These are phyloP conservation scores for Coracias cyanogaster DNA, from an alignment of 2,797 vertebrate genomes.

Conservation along the genomic window DNA sequence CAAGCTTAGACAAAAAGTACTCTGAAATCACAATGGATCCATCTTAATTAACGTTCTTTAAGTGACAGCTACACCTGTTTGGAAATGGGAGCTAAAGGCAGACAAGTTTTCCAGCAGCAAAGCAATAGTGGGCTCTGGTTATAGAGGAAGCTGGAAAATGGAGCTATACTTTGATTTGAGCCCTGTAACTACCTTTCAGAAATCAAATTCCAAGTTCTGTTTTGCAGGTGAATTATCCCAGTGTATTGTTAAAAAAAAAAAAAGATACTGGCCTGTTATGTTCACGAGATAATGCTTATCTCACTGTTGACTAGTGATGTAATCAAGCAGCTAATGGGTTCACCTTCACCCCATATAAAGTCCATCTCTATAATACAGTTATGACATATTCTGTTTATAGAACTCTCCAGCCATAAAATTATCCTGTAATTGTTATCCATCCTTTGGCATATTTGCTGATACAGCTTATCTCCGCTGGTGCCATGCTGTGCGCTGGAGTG, in stretches of 20 bases:
- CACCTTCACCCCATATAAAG: conserved; percentile 42
- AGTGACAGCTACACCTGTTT: conserved; percentile 65
- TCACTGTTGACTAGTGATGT: conserved; percentile 45
- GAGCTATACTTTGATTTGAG: not conserved
- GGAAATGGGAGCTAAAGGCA: conserved; percentile 30
- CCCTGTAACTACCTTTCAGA: conserved; percentile 16
- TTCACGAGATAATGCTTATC: conserved; percentile 39
- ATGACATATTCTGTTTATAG: conserved; percentile 67
- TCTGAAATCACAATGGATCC: conserved; percentile 70
- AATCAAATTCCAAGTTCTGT: conserved; percentile 21
- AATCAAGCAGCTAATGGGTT: conserved; percentile 34
- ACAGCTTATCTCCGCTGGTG: conserved; percentile 42
- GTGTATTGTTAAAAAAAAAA: not conserved
- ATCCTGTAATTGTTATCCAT: conserved; percentile 50
- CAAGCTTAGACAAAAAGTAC: conserved; percentile 71
- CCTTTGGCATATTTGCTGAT: conserved; percentile 5
- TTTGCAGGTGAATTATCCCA: not conserved
- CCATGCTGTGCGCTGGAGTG: conserved; percentile 22
- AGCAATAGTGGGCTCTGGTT: not conserved
- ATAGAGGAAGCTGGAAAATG: not conserved
- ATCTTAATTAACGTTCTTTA: conserved; percentile 70
- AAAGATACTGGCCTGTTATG: conserved; percentile 2
- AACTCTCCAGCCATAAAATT: conserved; percentile 54
- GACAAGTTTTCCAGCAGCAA: conserved; percentile 10
- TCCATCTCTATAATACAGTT: conserved; percentile 43